Evolutionary conservation across 2,888 invertebrate species (phyloP).

Genomic region (Nemurella pictetii): DNA sequence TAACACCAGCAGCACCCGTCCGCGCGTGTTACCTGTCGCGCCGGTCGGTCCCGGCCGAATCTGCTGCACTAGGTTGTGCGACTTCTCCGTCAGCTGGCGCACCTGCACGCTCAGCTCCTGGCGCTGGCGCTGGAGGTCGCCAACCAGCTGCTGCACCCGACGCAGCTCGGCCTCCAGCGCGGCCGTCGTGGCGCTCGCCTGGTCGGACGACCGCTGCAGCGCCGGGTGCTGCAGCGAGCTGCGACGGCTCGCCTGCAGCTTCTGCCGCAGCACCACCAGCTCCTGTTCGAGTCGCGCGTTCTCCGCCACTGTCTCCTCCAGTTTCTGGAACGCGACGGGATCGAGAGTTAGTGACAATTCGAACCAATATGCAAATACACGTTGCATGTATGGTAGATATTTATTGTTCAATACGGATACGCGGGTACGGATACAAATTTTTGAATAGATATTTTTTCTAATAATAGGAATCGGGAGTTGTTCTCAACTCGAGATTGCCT

Average conservation of each 20-base stretch:
- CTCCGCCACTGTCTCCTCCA: slow-evolving; percentile 90
- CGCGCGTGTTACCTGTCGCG: slow-evolving; percentile 45
- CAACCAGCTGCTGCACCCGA: slow-evolving; percentile 80
- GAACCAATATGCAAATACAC: too few species aligned
- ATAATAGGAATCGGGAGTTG: too few species aligned
- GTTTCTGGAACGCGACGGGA: slow-evolving; percentile 73
- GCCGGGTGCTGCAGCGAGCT: slow-evolving; percentile 43
- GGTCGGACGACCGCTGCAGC: slow-evolving; percentile 42
- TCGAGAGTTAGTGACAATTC: too few species aligned
- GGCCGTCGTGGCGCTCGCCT: slow-evolving; percentile 45
- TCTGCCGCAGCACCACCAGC: slow-evolving; percentile 79
- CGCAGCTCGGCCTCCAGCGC: slow-evolving; percentile 67
- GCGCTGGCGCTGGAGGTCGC: slow-evolving; percentile 82
- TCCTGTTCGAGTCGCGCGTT: slow-evolving; percentile 88
- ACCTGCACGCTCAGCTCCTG: slow-evolving; percentile 86
- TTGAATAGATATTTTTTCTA: too few species aligned
- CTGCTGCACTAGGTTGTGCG: slow-evolving; percentile 68
- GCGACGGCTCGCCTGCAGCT: slow-evolving; percentile 72
- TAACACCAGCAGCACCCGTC: too few species aligned
- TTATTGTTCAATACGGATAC: too few species aligned
- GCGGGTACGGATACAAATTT: too few species aligned
- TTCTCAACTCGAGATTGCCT: too few species aligned
- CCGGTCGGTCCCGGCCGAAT: slow-evolving; percentile 57
- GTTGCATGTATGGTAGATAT: too few species aligned
- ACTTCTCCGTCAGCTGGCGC: slow-evolving; percentile 79